phyloP scores from a whole-genome alignment of 2,113 vertebrate species.

The Hydrolagus affinis region DNA sequence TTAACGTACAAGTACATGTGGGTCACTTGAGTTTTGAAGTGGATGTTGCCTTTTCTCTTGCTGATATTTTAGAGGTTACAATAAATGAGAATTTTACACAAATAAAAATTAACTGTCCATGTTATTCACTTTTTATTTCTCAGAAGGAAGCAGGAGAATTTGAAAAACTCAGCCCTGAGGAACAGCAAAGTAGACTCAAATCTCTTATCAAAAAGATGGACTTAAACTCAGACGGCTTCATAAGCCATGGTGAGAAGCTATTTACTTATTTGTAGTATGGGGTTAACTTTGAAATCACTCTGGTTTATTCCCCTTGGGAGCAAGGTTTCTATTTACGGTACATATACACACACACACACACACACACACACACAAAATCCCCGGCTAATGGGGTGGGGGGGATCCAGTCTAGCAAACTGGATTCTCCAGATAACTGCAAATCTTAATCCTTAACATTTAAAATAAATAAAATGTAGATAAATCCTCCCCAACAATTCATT shows the following conservation, averaged over 20 bases:
- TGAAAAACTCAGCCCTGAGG: conserved; percentile 65
- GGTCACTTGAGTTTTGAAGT: not conserved
- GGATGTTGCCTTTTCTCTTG: not conserved
- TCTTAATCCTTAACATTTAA: too few species aligned
- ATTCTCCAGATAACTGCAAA: too few species aligned
- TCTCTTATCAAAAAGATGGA: conserved; percentile 77
- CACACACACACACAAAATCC: too few species aligned
- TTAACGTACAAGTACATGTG: too few species aligned
- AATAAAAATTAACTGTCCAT: not conserved
- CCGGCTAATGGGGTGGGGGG: too few species aligned
- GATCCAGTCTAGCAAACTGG: too few species aligned
- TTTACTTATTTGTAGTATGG: not conserved
- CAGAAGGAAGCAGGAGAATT: conserved; percentile 74
- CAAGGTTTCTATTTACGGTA: not conserved
- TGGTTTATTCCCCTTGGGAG: not conserved
- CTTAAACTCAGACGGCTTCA: conserved; percentile 60
- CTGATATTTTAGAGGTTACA: not conserved
- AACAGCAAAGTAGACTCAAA: conserved; percentile 65
- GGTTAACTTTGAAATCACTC: not conserved
- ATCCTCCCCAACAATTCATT: too few species aligned
- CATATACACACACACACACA: too few species aligned
- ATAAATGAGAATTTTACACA: not conserved
- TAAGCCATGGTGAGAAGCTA: conserved; percentile 62
- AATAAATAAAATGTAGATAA: too few species aligned
- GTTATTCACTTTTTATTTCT: conserved; percentile 28